Evolutionary conservation across 2,797 vertebrate genomes (phyloP), one percentile per base, ranked within the genome.

Genomic region (Melanotaenia maccullochi): DNA sequence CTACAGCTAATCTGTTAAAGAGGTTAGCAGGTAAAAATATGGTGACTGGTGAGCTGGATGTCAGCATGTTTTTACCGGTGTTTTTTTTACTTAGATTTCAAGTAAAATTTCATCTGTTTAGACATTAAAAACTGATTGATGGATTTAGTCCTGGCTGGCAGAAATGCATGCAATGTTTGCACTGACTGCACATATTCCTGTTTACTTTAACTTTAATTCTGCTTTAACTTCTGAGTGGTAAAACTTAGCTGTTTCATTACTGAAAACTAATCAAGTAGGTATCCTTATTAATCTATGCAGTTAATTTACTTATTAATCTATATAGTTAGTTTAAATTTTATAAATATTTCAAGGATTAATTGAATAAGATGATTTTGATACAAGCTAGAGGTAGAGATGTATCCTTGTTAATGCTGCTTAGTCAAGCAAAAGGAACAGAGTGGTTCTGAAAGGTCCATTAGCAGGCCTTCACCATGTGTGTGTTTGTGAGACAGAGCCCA

Each of bases 371-470:
- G 18, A 60, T 44, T 73, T 68, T 66, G n/a, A 68, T 47, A 56
- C 12, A 65, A 55, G 16, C 38, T 25, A 16, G 40, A 22, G 22
- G 72, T 73, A 76, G 52, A 80, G 65, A 69, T 66, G 59, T 70
- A 67, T 63, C 65, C 65, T 73, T 60, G 44, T 78, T 73, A 71
- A 82, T 68, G 61, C 57, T 71, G 76, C 63, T 85, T 60, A 85
- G 73, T 85, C 76, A 81, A 63, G 81, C 81, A 81, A 78, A 85
- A 81, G 82, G 59, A 87, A 65, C 71, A 58, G 69, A 76, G 80
- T 81, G 75, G 72, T 83, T 87, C 78, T 80, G 83, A 89, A 82
- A 86, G 81, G 64, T 85, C 89, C 89, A 92, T 94, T 92, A 92
- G 91, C 87, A 91, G 5, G 81, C 82, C 81, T 67, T 79, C 36